Evolutionary conservation across 2,797 vertebrate species (phyloP).

Genomic region (Periparus ater): DNA sequence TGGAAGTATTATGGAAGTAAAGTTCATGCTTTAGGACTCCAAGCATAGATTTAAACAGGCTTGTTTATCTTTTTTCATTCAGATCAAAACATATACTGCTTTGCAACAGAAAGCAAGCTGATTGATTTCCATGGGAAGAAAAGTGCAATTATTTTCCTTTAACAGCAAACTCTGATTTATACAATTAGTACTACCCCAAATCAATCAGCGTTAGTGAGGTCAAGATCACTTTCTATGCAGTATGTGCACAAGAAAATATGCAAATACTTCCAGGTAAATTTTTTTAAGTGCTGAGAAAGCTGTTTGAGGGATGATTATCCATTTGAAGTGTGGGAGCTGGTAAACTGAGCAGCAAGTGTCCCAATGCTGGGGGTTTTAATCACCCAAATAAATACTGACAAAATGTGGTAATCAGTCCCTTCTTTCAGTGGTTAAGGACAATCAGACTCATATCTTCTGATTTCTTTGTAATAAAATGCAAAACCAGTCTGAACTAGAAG

Average conservation of each 20-base stretch:
- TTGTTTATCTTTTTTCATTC: background rate
- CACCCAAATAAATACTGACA: background rate
- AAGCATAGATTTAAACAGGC: background rate
- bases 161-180: background rate
- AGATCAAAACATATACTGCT: background rate
- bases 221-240: background rate
- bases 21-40: background rate
- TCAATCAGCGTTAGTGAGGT: background rate
- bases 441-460: background rate
- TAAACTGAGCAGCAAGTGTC: background rate
- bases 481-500: background rate
- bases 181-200: background rate
- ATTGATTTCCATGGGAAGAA: background rate
- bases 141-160: background rate
- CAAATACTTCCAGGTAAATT: background rate
- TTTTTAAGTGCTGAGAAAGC: background rate
- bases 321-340: background rate
- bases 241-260: background rate
- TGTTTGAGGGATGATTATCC: background rate
- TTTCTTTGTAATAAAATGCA: slow-evolving; percentile 15
- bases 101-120: background rate
- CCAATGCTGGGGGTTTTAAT: background rate
- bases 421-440: background rate
- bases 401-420: background rate
- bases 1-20: background rate